A percentile compares a stretch with the other conserved stretches of the same genome.
These are phyloP conservation scores for Thaumetopoea pityocampa DNA, from an alignment of 1,140 invertebrate genomes.

Conservation along the genomic window DNA sequence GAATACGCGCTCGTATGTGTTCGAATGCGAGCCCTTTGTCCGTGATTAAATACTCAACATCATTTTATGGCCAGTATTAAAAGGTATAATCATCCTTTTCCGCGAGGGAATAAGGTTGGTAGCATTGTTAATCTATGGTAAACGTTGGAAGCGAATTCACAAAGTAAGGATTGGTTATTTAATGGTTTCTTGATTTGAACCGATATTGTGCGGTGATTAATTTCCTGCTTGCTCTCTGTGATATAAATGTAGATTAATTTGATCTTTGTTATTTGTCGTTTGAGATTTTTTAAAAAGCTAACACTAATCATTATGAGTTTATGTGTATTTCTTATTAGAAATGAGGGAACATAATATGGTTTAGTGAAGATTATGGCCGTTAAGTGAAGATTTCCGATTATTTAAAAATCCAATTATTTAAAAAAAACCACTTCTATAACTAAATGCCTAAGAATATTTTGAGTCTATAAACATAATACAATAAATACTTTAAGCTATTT, in stretches of 20 bases:
- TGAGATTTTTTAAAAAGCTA: too few relatives aligned
- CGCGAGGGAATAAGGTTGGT: constrained; percentile 25
- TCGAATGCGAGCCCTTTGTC: constrained; percentile 60
- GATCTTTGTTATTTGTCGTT: too few relatives aligned
- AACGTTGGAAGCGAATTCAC: constrained; percentile 29
- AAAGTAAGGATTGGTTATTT: constrained; percentile 67
- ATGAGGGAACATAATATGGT: too few relatives aligned
- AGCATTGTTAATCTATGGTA: constrained; percentile 25
- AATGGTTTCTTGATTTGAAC: constrained; percentile 70
- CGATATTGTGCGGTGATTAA: constrained; percentile 69
- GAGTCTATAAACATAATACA: neutral
- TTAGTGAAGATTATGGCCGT: too few relatives aligned
- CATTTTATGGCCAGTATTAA: constrained; percentile 24
- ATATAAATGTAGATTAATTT: constrained; percentile 5
- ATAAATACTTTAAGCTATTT: too few relatives aligned
- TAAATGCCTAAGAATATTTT: too few relatives aligned
- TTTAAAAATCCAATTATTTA: too few relatives aligned
- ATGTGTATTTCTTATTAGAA: too few relatives aligned
- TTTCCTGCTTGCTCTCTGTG: constrained; percentile 39
- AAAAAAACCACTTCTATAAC: neutral
- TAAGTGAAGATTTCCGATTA: too few relatives aligned
- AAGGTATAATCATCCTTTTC: constrained; percentile 28
- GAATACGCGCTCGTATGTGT: constrained; percentile 66
- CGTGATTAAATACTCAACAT: constrained; percentile 64
- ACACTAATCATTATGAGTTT: too few relatives aligned